Conservation (phyloP, 2,888 invertebrate genomes). For the Muschampia plurimacula region DNA sequence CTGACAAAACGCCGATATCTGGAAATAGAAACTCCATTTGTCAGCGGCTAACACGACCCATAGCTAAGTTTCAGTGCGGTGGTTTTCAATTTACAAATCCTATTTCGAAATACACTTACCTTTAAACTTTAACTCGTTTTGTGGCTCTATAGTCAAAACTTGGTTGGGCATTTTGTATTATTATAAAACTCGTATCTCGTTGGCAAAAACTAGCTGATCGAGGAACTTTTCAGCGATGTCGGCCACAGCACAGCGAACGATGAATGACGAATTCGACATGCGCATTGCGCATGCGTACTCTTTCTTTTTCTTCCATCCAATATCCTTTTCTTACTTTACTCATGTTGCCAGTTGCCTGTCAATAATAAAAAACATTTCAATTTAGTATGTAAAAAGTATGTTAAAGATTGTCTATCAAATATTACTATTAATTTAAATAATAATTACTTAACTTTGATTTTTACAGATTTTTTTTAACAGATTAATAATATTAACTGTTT, state of each 20-base stretch:
- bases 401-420: no score
- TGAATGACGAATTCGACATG: slow-evolving; percentile 63
- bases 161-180: slow-evolving; percentile 88
- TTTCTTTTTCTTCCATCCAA: slow-evolving; percentile 29
- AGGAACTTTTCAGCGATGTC: slow-evolving; percentile 72
- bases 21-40: slow-evolving; percentile 86
- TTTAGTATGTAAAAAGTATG: no score
- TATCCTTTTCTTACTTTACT: slow-evolving; percentile 17
- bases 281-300: slow-evolving; percentile 60
- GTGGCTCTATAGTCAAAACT: slow-evolving; percentile 94
- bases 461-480: no score
- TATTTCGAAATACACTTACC: slow-evolving; percentile 87
- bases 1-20: slow-evolving; percentile 81
- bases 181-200: slow-evolving; percentile 83
- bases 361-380: no score
- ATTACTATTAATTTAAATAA: no score
- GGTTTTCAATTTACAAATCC: slow-evolving; percentile 52
- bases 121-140: slow-evolving; percentile 95
- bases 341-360: slow-evolving; percentile 26
- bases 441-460: no score
- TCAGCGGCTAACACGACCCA: slow-evolving; percentile 79
- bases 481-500: no score
- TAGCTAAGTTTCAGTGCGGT: slow-evolving; percentile 72
- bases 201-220: slow-evolving; percentile 70
- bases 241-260: slow-evolving; percentile 65